Evolutionary conservation across 2,113 vertebrate species (phyloP).

Genomic region (Entomyzon cyanotis): DNA sequence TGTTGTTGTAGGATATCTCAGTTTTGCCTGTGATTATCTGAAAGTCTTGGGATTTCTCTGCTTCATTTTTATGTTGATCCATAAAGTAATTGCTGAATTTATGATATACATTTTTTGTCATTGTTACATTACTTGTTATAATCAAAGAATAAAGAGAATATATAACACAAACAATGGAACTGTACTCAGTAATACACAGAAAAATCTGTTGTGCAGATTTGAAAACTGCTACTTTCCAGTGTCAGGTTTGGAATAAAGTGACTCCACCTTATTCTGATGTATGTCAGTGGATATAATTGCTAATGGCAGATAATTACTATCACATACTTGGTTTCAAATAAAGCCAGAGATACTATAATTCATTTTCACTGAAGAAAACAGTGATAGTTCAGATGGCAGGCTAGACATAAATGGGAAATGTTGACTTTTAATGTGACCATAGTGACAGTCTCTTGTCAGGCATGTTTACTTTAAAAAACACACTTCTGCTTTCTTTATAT

Average conservation of each 20-base stretch:
- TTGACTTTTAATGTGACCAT: neutral
- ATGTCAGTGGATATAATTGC: neutral
- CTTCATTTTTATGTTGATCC: neutral
- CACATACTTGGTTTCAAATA: neutral
- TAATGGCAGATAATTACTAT: neutral
- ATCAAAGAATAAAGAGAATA: neutral
- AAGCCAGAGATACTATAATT: neutral
- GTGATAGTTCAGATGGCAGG: neutral
- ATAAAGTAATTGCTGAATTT: neutral
- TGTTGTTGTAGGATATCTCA: neutral
- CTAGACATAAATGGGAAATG: neutral
- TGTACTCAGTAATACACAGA: accelerated
- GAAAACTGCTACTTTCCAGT: neutral
- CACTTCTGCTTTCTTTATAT: neutral
- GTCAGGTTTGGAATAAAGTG: neutral
- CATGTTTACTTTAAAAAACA: neutral
- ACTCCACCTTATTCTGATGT: neutral
- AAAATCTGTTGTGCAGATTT: neutral
- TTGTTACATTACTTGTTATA: neutral
- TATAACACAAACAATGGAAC: neutral
- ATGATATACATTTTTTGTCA: neutral
- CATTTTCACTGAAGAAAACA: neutral
- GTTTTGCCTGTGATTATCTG: neutral
- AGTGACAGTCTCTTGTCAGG: neutral
- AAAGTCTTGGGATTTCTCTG: neutral